phyloP scores from a whole-genome alignment of 2,888 invertebrate genomes.

The Mythimna ferrago region DNA sequence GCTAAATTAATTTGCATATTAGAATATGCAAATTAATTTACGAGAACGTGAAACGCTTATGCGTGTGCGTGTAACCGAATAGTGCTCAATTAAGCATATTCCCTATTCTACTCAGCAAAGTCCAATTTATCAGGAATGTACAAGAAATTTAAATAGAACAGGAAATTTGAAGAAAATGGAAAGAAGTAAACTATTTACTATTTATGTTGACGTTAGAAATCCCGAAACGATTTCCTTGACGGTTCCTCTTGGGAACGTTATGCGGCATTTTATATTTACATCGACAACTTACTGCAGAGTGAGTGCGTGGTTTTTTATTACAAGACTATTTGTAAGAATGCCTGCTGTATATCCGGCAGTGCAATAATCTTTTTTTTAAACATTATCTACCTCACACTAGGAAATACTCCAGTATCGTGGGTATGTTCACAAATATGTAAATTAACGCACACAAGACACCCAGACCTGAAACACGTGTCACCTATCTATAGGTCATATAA shows the following conservation, averaged over 20 bases:
- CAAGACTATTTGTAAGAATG: not conserved
- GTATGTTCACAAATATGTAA: too few relatives aligned
- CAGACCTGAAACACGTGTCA: too few relatives aligned
- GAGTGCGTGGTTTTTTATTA: not conserved
- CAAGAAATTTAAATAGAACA: not conserved
- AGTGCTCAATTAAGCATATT: not conserved
- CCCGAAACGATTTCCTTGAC: not conserved
- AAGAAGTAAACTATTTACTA: not conserved
- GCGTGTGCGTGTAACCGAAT: not conserved
- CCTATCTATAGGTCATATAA: too few relatives aligned
- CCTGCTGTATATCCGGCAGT: too few relatives aligned
- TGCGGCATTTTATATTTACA: not conserved
- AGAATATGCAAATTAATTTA: too few relatives aligned
- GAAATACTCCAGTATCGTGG: too few relatives aligned
- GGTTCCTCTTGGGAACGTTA: not conserved
- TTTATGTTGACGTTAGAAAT: not conserved
- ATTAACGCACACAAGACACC: too few relatives aligned
- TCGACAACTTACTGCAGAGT: not conserved
- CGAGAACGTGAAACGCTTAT: not conserved
- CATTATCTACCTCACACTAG: too few relatives aligned
- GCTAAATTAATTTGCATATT: too few relatives aligned
- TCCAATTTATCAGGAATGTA: not conserved
- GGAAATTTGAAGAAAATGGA: not conserved
- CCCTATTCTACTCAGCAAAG: not conserved
- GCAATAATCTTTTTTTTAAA: too few relatives aligned